Conservation (phyloP, 2,113 vertebrate genomes). For the Mustela nigripes region DNA sequence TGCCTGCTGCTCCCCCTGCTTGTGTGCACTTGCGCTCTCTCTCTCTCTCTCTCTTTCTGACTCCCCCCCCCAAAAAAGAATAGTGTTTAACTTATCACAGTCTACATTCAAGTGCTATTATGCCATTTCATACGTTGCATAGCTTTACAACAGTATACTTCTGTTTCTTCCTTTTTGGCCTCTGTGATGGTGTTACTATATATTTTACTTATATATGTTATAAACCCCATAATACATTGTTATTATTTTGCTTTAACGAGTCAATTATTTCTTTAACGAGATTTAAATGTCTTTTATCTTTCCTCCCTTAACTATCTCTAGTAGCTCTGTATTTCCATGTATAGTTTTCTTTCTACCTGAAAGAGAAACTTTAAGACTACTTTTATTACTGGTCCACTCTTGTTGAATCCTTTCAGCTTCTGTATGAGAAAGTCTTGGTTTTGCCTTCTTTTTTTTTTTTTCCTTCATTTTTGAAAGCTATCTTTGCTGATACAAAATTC, state of each 20-base stretch:
- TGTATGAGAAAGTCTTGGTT: background rate
- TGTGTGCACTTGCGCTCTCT: too few species aligned
- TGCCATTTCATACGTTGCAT: background rate
- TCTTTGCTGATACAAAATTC: constrained; percentile 8
- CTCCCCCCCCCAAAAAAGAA: background rate
- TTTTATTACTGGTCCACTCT: too few species aligned
- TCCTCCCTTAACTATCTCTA: background rate
- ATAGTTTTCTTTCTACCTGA: background rate
- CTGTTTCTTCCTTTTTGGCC: background rate
- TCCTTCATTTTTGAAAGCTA: background rate
- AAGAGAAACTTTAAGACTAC: background rate
- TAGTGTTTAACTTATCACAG: background rate
- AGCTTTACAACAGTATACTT: background rate
- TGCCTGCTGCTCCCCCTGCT: too few species aligned
- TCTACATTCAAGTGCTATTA: background rate
- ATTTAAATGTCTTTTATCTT: background rate
- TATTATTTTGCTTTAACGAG: background rate
- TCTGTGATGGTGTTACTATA: background rate
- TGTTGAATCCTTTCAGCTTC: background rate
- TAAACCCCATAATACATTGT: background rate
- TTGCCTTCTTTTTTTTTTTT: background rate
- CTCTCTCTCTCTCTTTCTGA: too few species aligned
- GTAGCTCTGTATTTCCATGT: background rate
- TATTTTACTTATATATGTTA: background rate
- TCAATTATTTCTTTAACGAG: background rate